Evolutionary conservation across 2,888 invertebrate species (phyloP).

Genomic region (Rotaria sp.): DNA sequence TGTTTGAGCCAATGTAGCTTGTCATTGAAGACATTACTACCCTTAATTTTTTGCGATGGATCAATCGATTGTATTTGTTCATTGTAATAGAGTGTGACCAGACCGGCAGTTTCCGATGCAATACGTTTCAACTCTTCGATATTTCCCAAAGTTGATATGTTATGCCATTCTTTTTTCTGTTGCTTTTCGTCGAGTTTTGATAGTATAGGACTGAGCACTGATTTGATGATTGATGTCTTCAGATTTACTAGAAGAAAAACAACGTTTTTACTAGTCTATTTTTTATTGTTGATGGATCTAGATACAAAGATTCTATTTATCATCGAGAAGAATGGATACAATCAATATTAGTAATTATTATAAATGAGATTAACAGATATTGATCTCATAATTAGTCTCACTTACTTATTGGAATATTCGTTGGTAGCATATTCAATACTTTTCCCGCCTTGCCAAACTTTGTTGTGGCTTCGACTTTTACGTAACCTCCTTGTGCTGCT

Average conservation of each 20-base stretch:
- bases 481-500: neutral
- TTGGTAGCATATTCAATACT: neutral
- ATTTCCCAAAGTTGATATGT: neutral
- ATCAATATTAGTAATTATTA: too few species aligned
- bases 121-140: neutral
- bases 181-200: neutral
- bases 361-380: too few species aligned
- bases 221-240: neutral
- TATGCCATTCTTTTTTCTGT: neutral
- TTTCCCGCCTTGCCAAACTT: neutral
- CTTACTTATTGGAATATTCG: neutral
- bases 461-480: neutral
- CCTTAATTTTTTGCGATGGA: neutral
- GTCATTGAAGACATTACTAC: neutral
- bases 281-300: too few species aligned
- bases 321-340: too few species aligned
- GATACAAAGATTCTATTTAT: neutral
- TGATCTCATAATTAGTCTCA: neutral
- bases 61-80: neutral
- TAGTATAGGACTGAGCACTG: neutral
- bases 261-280: neutral
- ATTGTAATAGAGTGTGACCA: neutral
- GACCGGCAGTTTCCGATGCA: neutral
- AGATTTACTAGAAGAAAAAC: neutral
- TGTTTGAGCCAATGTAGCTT: neutral